Evolutionary conservation across 2,113 vertebrate species (phyloP), one percentile per base, ranked within the genome.

Genomic region (Carettochelys insculpta): DNA sequence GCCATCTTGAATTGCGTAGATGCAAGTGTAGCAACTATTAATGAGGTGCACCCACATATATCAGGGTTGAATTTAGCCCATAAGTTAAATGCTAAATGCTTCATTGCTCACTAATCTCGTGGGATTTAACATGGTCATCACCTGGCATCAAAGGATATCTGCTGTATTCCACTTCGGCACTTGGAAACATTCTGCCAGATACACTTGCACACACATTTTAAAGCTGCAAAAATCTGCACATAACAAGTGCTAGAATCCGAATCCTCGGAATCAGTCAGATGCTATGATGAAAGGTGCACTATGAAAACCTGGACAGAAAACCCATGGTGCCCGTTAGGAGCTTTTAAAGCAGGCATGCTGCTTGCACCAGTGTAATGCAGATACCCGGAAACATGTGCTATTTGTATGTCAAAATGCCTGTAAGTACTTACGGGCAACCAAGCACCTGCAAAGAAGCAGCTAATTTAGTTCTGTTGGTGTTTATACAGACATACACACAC

Each of bases 321-420:
- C 34, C 17, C 27, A 3, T 24, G 85, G 48, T 13, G 88, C 27
- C 38, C 11, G 0, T 6, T 8, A n/a, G 73, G 45, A 75, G 34
- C 29, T n/a, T 45, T 80, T 52, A 10, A 45, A 50, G 47, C 0
- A 27, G 54, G 54, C 54, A 29, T 9, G 6, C 16, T 11, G 52
- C n/a, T n/a, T 38, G 29, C 45, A 71, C 83, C 83, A 27, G 82
- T 65, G 7, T 54, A 1, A 0, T 31, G 34, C 9, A 11, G 2
- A 0, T 43, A 8, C 1, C 43, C 65, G 31, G 8, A 29, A 25
- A 1, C 4, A n/a, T 5, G 31, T n/a, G 2, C 16, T 1, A 0
- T 5, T 16, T 8, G 14, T 34, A 34, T 82, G 79, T 47, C 81
- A 54, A 34, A 77, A 6, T 14, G 22, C 29, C n/a, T 41, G n/a